Percentiles rank a stretch among this genome's conserved stretches.
Evolutionary conservation across 2,888 invertebrate species (phyloP).

Genomic region (Piscicola geometra): DNA sequence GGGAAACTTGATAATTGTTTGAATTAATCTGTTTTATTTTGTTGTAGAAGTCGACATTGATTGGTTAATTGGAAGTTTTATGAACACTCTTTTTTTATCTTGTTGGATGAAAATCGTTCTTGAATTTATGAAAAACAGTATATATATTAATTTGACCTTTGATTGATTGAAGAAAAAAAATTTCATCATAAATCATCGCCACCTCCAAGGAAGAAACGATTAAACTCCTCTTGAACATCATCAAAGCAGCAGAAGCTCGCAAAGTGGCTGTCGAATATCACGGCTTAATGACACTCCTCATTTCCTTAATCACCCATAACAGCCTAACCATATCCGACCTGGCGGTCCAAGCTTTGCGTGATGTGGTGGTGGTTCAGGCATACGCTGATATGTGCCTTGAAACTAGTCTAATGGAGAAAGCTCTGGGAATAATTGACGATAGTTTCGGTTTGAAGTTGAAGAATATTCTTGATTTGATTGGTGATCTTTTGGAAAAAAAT

Average conservation of each 20-base stretch:
- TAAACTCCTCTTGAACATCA: slow-evolving; percentile 6
- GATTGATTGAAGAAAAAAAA: no score
- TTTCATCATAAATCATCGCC: no score
- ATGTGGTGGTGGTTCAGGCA: background rate
- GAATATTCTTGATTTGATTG: slow-evolving; percentile 24
- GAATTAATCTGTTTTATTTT: no score
- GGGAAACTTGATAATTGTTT: no score
- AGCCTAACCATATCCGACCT: slow-evolving; percentile 5
- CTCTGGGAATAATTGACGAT: background rate
- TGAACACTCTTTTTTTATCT: no score
- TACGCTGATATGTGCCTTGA: background rate
- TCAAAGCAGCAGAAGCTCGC: background rate
- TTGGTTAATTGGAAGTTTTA: no score
- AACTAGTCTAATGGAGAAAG: slow-evolving; percentile 14
- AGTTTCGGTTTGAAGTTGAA: background rate
- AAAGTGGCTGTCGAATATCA: slow-evolving; percentile 13
- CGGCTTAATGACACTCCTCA: slow-evolving; percentile 9
- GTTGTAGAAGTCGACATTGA: no score
- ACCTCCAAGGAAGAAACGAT: slow-evolving; percentile 19
- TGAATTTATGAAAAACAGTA: no score
- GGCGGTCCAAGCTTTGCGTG: background rate
- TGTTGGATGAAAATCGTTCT: no score
- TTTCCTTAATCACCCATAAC: background rate
- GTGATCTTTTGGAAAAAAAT: background rate
- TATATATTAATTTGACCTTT: no score